A percentile compares a stretch with the other conserved stretches of the same genome.
Conservation (phyloP, 1,140 invertebrate species). For the Coptotermes formosanus region DNA sequence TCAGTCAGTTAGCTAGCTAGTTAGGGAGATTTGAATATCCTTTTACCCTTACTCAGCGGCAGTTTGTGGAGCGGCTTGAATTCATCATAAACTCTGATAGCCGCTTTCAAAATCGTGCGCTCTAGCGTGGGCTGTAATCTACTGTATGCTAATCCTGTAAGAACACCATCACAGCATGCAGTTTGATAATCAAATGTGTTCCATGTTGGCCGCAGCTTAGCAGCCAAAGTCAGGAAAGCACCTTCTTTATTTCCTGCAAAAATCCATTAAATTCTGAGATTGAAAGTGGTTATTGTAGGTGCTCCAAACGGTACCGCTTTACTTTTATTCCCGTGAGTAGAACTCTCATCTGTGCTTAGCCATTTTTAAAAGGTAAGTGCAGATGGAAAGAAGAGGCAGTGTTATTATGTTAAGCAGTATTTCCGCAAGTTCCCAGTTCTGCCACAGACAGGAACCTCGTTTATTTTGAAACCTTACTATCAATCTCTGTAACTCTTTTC, state of each 20-base stretch:
- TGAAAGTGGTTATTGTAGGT: not conserved
- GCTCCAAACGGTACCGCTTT: not conserved
- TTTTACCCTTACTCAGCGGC: not conserved
- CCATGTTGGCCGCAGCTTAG: not conserved
- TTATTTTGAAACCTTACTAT: not conserved
- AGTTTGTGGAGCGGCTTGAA: not conserved
- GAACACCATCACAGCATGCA: not conserved
- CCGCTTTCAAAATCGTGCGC: not conserved
- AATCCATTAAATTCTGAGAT: not conserved
- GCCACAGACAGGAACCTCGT: not conserved
- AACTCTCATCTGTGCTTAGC: not conserved
- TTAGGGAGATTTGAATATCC: not conserved
- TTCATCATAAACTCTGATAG: not conserved
- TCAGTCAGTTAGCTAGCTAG: not conserved
- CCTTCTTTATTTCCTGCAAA: not conserved
- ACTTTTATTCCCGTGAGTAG: not conserved
- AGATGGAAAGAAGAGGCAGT: not conserved
- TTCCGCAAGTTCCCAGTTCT: not conserved
- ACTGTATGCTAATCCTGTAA: conserved; percentile 1
- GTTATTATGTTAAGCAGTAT: not conserved
- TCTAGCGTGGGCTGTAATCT: not conserved
- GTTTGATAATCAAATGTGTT: not conserved
- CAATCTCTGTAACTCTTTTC: no score
- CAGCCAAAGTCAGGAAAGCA: not conserved
- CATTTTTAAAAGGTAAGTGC: not conserved